Percentiles rank a stretch among this genome's conserved stretches.
These are phyloP conservation scores for Gasterosteus aculeatus DNA, from an alignment of 2,113 vertebrate genomes.

Conservation along the genomic window DNA sequence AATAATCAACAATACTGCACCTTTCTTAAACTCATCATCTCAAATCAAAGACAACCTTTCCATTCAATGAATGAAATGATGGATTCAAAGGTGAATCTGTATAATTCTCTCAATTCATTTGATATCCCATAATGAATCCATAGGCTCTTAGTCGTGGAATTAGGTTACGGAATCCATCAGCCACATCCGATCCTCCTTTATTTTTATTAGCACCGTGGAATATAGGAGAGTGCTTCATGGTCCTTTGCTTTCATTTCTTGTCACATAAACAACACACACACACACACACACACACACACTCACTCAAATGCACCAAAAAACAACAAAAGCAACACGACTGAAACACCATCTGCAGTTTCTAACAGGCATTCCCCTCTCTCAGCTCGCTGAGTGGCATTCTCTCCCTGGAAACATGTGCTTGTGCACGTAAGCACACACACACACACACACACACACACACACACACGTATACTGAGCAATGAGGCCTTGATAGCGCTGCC, in stretches of 20 bases:
- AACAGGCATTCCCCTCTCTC: constrained; percentile 46
- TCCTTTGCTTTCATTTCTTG: constrained; percentile 37
- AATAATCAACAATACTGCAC: background rate
- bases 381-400: constrained; percentile 31
- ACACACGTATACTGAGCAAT: background rate
- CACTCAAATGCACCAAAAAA: constrained; percentile 20
- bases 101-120: constrained; percentile 47
- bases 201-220: constrained; percentile 19
- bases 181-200: constrained; percentile 34
- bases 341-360: constrained; percentile 46
- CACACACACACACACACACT: background rate
- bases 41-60: constrained; percentile 7
- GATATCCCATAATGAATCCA: constrained; percentile 39
- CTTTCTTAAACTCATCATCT: background rate
- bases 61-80: constrained; percentile 20
- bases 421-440: constrained; percentile 34
- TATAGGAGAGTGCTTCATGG: constrained; percentile 1
- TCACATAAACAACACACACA: constrained; percentile 5
- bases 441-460: background rate
- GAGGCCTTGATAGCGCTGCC: constrained; percentile 52
- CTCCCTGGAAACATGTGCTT: constrained; percentile 55
- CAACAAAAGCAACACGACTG: constrained; percentile 41
- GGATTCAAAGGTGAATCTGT: constrained; percentile 19
- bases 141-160: constrained; percentile 37
- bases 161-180: constrained; percentile 34